Conservation (phyloP, 2,797 vertebrate genomes). For the Rhincodon typus region DNA sequence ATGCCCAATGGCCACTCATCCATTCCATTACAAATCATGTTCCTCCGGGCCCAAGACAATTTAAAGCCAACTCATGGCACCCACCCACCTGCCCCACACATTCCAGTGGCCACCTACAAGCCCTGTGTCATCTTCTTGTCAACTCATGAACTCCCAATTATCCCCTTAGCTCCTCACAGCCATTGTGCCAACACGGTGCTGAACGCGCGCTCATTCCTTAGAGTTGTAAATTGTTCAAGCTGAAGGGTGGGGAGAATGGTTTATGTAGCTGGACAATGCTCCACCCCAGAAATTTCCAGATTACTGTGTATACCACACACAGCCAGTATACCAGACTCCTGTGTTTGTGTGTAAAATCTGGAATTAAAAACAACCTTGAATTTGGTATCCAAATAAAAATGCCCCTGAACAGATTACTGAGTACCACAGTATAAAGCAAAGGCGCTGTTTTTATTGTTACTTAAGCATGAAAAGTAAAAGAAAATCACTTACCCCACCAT, state of each 20-base stretch:
- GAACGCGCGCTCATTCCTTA: not conserved
- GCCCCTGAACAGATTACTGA: not conserved
- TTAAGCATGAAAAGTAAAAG: constrained; percentile 43
- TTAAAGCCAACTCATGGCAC: no score
- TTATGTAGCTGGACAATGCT: not conserved
- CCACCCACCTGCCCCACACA: no score
- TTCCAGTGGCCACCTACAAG: no score
- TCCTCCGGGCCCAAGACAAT: no score
- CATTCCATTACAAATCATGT: no score
- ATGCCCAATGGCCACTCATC: no score
- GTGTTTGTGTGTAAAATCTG: not conserved
- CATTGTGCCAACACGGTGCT: no score
- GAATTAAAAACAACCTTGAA: not conserved
- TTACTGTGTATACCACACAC: not conserved
- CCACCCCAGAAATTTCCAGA: not conserved
- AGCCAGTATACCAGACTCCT: not conserved
- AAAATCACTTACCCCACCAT: constrained; percentile 78
- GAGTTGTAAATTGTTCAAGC: not conserved
- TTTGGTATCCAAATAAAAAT: not conserved
- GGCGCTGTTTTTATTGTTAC: not conserved
- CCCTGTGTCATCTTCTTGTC: no score
- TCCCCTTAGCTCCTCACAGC: no score
- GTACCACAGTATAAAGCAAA: not conserved
- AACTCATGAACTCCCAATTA: no score
- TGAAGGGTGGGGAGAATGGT: not conserved